A percentile compares a stretch with the other conserved stretches of the same genome.
phyloP scores from a whole-genome alignment of 2,888 invertebrate genomes.

The Drosophila yooni region DNA sequence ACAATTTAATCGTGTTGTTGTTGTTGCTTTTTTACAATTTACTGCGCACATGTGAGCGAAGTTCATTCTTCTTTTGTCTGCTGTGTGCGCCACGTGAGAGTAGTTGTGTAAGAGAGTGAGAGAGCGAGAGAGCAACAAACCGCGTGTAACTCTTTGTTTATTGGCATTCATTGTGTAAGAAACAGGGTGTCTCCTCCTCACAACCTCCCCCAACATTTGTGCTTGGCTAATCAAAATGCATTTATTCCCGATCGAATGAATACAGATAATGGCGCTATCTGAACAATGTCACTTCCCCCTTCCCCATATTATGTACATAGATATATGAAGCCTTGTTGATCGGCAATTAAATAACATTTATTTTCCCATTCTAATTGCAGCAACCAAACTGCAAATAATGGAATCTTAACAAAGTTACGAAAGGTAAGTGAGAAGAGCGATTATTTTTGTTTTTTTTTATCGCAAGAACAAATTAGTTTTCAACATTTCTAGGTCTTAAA shows the following conservation, averaged over 20 bases:
- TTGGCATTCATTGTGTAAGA: constrained; percentile 40
- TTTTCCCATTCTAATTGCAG: constrained; percentile 60
- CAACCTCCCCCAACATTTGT: constrained; percentile 9
- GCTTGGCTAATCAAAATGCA: constrained; percentile 15
- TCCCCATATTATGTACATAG: constrained; percentile 11
- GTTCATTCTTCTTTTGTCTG: constrained; percentile 15
- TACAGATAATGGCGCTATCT: constrained; percentile 31
- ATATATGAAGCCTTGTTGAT: constrained; percentile 19
- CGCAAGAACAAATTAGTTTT: not conserved
- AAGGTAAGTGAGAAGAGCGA: constrained; percentile 50
- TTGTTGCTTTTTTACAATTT: constrained; percentile 55
- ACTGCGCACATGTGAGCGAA: constrained; percentile 72
- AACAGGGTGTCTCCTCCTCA: constrained; percentile 57
- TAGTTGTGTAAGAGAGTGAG: constrained; percentile 9
- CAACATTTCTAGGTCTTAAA: not conserved
- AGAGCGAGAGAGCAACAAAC: constrained; percentile 14
- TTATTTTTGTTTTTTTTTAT: not conserved
- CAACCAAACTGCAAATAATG: constrained; percentile 67
- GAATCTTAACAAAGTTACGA: constrained; percentile 67
- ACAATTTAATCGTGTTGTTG: constrained; percentile 58
- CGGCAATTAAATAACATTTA: constrained; percentile 40
- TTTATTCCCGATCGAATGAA: constrained; percentile 36
- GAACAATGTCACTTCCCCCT: constrained; percentile 26
- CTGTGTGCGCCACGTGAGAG: constrained; percentile 15
- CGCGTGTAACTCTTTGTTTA: constrained; percentile 59